phyloP scores from a whole-genome alignment of 2,113 vertebrate genomes.

The Budorcas taxicolor region DNA sequence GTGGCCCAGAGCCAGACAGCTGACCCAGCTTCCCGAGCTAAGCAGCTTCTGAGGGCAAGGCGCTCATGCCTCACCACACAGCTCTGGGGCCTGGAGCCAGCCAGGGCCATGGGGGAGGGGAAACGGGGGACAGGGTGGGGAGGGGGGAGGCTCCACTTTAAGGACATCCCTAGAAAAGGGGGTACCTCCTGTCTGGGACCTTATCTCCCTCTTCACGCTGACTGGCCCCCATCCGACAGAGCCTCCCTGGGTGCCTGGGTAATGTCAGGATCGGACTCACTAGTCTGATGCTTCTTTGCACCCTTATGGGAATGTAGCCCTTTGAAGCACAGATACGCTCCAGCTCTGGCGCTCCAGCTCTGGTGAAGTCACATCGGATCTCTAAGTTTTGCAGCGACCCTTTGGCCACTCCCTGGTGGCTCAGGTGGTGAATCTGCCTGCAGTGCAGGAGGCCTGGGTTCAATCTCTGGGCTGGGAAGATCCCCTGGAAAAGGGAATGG shows the following conservation, averaged over 20 bases:
- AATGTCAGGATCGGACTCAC: rapidly evolving
- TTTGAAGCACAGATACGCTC: background rate
- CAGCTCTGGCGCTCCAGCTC: background rate
- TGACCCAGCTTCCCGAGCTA: background rate
- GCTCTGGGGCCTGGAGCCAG: background rate
- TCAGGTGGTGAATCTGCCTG: background rate
- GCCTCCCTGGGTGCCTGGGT: rapidly evolving
- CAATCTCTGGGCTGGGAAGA: background rate
- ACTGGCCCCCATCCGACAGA: rapidly evolving
- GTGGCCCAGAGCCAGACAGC: background rate
- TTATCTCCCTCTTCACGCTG: background rate
- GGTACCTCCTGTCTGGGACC: background rate
- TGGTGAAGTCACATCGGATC: background rate
- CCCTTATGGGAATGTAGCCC: background rate
- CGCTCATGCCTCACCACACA: background rate
- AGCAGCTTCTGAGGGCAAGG: background rate
- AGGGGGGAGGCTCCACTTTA: background rate
- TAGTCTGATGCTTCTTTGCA: background rate
- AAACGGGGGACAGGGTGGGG: rapidly evolving
- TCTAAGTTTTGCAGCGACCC: background rate
- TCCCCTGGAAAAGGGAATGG: background rate
- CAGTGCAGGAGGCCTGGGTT: background rate
- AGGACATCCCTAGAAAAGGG: background rate
- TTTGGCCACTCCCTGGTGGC: background rate
- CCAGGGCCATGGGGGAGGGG: background rate